Evolutionary conservation across 23 tunicate genomes (phyloP).

Genomic region (Phallusia fumigata): DNA sequence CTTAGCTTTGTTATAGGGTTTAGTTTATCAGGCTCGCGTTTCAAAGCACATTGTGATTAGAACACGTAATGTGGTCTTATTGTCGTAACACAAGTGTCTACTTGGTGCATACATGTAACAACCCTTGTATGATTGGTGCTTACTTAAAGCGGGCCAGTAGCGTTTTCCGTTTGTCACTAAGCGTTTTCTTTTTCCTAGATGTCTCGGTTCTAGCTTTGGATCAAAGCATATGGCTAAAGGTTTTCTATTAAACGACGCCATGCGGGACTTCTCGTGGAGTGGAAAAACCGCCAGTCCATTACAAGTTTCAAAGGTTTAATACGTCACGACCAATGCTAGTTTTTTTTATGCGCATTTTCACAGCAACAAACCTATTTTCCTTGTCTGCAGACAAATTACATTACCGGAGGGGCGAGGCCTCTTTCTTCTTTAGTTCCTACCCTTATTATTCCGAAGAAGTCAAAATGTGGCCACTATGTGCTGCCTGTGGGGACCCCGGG

Average conservation of each 20-base stretch:
- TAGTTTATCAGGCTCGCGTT: too few species aligned
- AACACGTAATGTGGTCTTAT: too few species aligned
- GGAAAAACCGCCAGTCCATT: slow-evolving; percentile 11
- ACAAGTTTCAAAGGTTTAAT: neutral
- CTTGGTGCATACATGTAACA: too few species aligned
- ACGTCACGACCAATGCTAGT: neutral
- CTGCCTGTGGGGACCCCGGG: slow-evolving; percentile 32
- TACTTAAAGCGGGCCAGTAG: too few species aligned
- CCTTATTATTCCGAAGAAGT: slow-evolving; percentile 32
- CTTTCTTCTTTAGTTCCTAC: slow-evolving; percentile 61
- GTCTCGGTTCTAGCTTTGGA: slow-evolving; percentile 80
- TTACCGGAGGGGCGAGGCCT: slow-evolving; percentile 41
- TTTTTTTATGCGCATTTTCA: too few species aligned
- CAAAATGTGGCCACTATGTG: slow-evolving; percentile 74
- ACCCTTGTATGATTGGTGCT: too few species aligned
- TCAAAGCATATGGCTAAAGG: slow-evolving; percentile 55
- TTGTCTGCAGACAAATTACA: slow-evolving; percentile 58
- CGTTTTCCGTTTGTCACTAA: too few species aligned
- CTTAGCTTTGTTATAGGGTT: too few species aligned
- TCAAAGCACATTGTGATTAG: too few species aligned
- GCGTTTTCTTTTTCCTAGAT: too few species aligned
- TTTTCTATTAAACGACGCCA: slow-evolving; percentile 68
- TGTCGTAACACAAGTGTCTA: too few species aligned
- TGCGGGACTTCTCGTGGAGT: slow-evolving; percentile 81
- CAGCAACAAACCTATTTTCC: too few species aligned